Evolutionary conservation across 2,113 vertebrate species (phyloP).

Genomic region (Oxygymnocypris stewartii): DNA sequence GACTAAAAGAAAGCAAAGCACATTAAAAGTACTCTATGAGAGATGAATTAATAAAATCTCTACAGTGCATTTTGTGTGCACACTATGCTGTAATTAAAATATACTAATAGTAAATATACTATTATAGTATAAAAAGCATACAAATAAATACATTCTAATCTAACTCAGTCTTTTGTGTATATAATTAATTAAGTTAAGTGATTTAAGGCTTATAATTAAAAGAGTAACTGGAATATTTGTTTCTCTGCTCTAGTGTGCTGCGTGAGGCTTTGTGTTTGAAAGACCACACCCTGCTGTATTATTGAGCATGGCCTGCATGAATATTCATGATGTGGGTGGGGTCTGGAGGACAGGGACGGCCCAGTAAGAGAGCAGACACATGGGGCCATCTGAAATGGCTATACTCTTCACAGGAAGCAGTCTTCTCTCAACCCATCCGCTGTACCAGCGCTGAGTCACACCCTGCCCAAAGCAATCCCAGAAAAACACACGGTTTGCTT

Average conservation of each 20-base stretch:
- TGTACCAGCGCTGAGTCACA: slow-evolving; percentile 12
- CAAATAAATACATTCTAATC: background rate
- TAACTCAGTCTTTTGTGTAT: background rate
- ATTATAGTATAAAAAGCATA: no score
- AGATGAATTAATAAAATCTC: background rate
- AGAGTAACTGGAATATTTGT: background rate
- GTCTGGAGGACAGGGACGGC: background rate
- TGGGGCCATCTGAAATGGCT: slow-evolving; percentile 23
- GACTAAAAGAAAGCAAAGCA: background rate
- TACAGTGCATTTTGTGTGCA: no score
- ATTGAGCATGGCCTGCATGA: background rate
- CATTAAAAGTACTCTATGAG: background rate
- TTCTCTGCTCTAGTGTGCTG: background rate
- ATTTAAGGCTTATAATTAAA: background rate
- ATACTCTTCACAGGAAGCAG: background rate
- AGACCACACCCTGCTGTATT: slow-evolving; percentile 38
- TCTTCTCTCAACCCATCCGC: slow-evolving; percentile 20
- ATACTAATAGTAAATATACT: no score
- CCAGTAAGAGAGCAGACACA: background rate
- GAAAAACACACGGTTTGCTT: slow-evolving; percentile 7
- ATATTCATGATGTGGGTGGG: slow-evolving; percentile 33
- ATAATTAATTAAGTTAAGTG: background rate
- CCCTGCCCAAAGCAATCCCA: slow-evolving; percentile 18
- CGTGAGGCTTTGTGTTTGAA: slow-evolving; percentile 26
- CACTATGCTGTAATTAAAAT: no score